Evolutionary conservation across 2,797 vertebrate genomes (phyloP).

Genomic region (Mormyrus proboscirostris): DNA sequence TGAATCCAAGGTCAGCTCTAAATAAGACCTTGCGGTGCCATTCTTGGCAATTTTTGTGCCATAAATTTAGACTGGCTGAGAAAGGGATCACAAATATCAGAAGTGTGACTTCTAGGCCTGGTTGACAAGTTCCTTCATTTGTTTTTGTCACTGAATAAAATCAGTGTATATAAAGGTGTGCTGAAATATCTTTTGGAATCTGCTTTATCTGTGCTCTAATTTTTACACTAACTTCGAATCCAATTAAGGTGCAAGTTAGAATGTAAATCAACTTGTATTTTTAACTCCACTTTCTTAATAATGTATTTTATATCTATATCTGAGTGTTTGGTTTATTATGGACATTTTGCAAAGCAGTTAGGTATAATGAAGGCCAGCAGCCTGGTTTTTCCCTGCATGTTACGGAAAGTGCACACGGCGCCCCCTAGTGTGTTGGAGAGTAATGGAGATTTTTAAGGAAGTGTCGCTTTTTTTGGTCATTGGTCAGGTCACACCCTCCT

Average conservation of each 20-base stretch:
- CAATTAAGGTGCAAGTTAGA: neutral
- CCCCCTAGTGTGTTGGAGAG: neutral
- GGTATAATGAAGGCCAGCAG: neutral
- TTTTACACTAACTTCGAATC: neutral
- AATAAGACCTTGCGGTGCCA: neutral
- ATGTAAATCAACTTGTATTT: neutral
- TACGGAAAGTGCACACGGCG: neutral
- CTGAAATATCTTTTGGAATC: neutral
- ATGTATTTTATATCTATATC: neutral
- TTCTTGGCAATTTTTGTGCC: neutral
- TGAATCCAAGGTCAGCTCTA: neutral
- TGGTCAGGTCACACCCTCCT: neutral
- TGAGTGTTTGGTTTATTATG: neutral
- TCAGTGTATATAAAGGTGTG: neutral
- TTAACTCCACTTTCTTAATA: neutral
- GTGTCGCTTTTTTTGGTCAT: neutral
- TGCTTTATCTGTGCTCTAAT: neutral
- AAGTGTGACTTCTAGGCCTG: neutral
- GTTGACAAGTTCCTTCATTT: neutral
- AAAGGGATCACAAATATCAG: neutral
- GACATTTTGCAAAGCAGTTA: neutral
- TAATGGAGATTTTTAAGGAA: neutral
- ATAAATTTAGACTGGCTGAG: neutral
- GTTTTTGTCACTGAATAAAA: slow-evolving; percentile 2
- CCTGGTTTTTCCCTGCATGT: neutral